Evolutionary conservation across 64 coral and sea anemone species (phyloP), one percentile per base, ranked within the genome.

Genomic region (Stylophora pistillata): DNA sequence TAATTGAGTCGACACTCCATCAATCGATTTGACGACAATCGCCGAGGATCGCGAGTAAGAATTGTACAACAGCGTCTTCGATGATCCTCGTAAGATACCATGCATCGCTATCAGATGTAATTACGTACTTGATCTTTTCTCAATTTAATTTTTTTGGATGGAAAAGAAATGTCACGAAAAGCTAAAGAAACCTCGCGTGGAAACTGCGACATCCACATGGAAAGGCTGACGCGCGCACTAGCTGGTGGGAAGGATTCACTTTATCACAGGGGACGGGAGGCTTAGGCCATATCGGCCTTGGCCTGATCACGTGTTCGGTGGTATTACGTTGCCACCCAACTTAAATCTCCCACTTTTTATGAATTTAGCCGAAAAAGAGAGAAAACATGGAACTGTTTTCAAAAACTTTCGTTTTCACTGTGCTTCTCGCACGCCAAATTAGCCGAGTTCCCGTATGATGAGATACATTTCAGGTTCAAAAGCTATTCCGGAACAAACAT

Each of bases 181-280:
- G n/a, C 17, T 16, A 10, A 17, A 21, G 21, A 31, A 76, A 23
- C 53, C 4, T 10, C 9, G 20, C 73, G 23, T 10, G 15, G 10
- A 10, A 5, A 75, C 52, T 20, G 31, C 34, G 34, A 23, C 73
- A 75, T 17, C 72, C 30, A 47, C 72, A 4, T 74, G 13, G 15
- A 2, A 1, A 6, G 2, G 26, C 14, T 12, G 15, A 17, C 33
- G 18, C 17, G 72, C 15, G 20, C 33, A 52, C 59, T 23, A 68
- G 52, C 13, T 12, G 53, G 7, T 47, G 37, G 80, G 80, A 62
- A 69, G 15, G 61, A 15, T 23, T 41, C 5, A 10, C 5, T 69
- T 53, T 84, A 21, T 84, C 32, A 5, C 30, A 1, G 41, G 63
- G 80, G 80, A 23, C 4, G 80, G n/a, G 80, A 69, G 61, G 80